These are phyloP conservation scores for Cenopis cana DNA, from an alignment of 2,888 invertebrate species.

Conservation along the genomic window DNA sequence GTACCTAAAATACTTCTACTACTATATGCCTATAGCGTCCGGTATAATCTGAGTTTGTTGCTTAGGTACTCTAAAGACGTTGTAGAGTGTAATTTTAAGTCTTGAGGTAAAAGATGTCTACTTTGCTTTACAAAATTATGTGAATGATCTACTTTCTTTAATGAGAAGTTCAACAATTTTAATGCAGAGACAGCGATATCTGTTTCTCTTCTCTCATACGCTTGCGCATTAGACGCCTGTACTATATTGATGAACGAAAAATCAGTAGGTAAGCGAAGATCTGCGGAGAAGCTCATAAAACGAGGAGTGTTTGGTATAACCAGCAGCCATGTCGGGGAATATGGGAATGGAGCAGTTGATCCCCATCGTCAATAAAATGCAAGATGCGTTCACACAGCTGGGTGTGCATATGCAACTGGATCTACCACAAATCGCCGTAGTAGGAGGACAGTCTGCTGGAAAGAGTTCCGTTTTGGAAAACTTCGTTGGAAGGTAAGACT, in stretches of 20 bases:
- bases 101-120: neutral
- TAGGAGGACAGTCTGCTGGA: conserved; percentile 99
- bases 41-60: neutral
- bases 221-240: conserved; percentile 68
- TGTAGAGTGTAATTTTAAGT: neutral
- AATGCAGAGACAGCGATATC: conserved; percentile 49
- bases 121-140: neutral
- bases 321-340: conserved; percentile 88
- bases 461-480: conserved; percentile 99
- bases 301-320: conserved; percentile 72
- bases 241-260: conserved; percentile 81
- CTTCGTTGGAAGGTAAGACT: conserved; percentile 98
- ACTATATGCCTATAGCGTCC: neutral
- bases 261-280: conserved; percentile 79
- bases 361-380: conserved; percentile 99
- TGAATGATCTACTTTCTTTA: conserved; percentile 3
- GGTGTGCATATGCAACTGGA: conserved; percentile 99
- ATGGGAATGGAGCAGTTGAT: conserved; percentile 99
- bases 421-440: conserved; percentile 99
- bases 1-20: conserved; percentile 4
- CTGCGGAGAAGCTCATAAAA: conserved; percentile 80
- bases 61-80: neutral
- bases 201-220: conserved; percentile 61
- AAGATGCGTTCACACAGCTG: conserved; percentile 99
- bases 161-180: conserved; percentile 24